Evolutionary conservation across 2,888 invertebrate species (phyloP).

Genomic region (Caenorhabditis japonica): DNA sequence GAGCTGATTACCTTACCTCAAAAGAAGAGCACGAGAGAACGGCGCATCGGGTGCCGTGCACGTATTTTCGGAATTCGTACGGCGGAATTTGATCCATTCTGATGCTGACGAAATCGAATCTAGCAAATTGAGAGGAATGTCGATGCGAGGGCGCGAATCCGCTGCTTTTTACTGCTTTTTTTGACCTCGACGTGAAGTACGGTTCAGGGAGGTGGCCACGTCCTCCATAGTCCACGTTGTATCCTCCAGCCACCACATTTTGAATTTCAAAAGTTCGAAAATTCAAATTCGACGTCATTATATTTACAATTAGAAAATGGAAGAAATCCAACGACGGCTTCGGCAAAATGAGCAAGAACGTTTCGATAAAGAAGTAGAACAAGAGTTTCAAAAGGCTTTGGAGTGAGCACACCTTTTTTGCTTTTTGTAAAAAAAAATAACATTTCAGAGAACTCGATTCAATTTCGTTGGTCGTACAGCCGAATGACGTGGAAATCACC

Average conservation of each 20-base stretch:
- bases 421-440: background rate
- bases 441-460: slow-evolving; percentile 19
- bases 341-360: slow-evolving; percentile 5
- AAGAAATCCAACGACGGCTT: background rate
- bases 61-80: slow-evolving; percentile 48
- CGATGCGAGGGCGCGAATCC: no score
- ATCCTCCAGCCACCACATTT: no score
- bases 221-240: no score
- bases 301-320: no score
- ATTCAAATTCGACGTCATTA: no score
- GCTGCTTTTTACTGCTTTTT: no score
- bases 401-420: slow-evolving; percentile 8
- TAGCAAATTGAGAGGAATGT: no score
- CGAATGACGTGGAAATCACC: slow-evolving; percentile 25
- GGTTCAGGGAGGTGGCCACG: no score
- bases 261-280: no score
- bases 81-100: slow-evolving; percentile 40
- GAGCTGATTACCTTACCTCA: no score
- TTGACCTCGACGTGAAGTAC: no score
- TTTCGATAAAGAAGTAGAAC: slow-evolving; percentile 13
- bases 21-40: slow-evolving; percentile 38
- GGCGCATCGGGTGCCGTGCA: slow-evolving; percentile 27
- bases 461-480: slow-evolving; percentile 7
- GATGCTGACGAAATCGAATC: slow-evolving; percentile 1
- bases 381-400: background rate